Evolutionary conservation across 2,888 invertebrate species (phyloP).

Genomic region (Gymnocheta viridis): DNA sequence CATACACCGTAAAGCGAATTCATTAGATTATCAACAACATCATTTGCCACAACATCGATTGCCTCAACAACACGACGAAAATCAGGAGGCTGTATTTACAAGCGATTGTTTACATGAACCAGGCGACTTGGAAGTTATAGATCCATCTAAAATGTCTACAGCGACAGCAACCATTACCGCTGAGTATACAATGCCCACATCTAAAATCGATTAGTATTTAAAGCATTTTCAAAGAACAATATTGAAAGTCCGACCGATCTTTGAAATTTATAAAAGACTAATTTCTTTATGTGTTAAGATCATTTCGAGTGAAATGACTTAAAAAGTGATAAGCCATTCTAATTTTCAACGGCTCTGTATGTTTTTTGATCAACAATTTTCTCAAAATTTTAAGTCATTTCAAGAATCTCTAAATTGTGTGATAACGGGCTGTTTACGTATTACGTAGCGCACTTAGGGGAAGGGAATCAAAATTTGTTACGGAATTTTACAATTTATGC

Average conservation of each 20-base stretch:
- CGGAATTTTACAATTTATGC: too few species aligned
- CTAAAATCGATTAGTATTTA: conserved; percentile 81
- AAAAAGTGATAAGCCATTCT: background rate
- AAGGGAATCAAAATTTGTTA: too few species aligned
- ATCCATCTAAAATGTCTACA: background rate
- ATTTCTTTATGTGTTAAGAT: background rate
- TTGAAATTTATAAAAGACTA: conserved; percentile 1
- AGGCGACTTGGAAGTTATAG: conserved; percentile 41
- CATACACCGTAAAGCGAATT: conserved; percentile 57
- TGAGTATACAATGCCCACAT: conserved; percentile 79
- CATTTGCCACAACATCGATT: conserved; percentile 34
- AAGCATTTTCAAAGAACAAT: conserved; percentile 32
- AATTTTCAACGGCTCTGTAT: background rate
- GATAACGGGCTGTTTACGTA: too few species aligned
- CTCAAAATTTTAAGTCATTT: background rate
- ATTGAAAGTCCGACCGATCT: conserved; percentile 24
- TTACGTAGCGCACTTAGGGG: too few species aligned
- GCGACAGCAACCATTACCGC: conserved; percentile 70
- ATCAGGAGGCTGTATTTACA: conserved; percentile 43
- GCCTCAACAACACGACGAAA: conserved; percentile 56
- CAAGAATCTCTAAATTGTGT: background rate
- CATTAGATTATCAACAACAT: conserved; percentile 51
- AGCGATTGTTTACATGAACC: conserved; percentile 38
- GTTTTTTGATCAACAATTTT: background rate
- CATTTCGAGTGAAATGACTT: background rate